phyloP scores from a whole-genome alignment of 2,888 invertebrate species.

The Drymonia ruficornis region DNA sequence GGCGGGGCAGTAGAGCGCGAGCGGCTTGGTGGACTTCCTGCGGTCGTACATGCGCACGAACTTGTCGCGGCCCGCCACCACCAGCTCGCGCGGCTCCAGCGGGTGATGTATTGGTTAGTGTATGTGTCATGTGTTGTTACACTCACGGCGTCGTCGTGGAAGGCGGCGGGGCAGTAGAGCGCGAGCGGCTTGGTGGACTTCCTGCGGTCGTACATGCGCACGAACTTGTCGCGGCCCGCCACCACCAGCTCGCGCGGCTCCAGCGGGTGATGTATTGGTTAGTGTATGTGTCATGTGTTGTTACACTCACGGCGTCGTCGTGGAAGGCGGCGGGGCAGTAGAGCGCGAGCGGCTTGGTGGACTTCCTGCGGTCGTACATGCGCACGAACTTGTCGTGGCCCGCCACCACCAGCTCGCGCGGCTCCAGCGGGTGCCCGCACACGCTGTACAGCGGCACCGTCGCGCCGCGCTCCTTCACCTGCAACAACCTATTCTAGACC shows the following conservation, averaged over 20 bases:
- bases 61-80: too few relatives aligned
- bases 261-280: constrained; percentile 92
- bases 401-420: constrained; percentile 92
- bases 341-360: constrained; percentile 77
- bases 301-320: constrained; percentile 39
- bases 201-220: constrained; percentile 91
- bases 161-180: constrained; percentile 85
- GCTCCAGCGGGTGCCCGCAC: constrained; percentile 91
- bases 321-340: constrained; percentile 84
- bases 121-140: background rate
- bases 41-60: too few relatives aligned
- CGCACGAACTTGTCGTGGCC: constrained; percentile 92
- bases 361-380: constrained; percentile 89
- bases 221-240: constrained; percentile 91
- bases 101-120: too few relatives aligned
- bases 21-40: too few relatives aligned
- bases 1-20: too few relatives aligned
- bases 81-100: too few relatives aligned
- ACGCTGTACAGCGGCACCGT: constrained; percentile 95
- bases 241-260: constrained; percentile 92
- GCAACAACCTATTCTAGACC: constrained; percentile 84
- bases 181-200: constrained; percentile 80
- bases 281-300: constrained; percentile 3
- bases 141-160: constrained; percentile 46
- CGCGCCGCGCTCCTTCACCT: constrained; percentile 82